Conservation (phyloP, 2,888 invertebrate genomes). For the Schizotus pectinicornis region DNA sequence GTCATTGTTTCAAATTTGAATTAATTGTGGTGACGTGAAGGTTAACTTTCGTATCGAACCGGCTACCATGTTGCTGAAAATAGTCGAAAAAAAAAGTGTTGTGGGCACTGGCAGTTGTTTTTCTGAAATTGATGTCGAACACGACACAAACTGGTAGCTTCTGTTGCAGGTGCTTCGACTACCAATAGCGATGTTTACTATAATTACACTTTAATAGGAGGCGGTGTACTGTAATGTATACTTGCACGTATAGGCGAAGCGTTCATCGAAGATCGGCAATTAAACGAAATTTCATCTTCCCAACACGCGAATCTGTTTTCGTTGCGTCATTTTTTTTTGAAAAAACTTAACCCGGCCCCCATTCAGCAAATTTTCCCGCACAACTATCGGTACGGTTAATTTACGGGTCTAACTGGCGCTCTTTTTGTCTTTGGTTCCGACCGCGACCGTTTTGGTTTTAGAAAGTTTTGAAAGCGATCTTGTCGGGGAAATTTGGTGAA, state of each 20-base stretch:
- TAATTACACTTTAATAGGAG: conserved; percentile 53
- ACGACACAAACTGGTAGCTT: conserved; percentile 44
- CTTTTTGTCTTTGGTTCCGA: too few species aligned
- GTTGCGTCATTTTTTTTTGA: conserved; percentile 3
- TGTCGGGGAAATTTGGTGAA: too few species aligned
- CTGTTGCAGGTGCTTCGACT: conserved; percentile 50
- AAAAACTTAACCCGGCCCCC: neutral
- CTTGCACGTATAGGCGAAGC: conserved; percentile 28
- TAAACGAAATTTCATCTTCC: conserved; percentile 27
- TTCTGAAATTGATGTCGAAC: conserved; percentile 43
- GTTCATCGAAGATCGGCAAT: conserved; percentile 29
- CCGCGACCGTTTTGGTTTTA: too few species aligned
- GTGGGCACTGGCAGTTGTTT: conserved; percentile 36
- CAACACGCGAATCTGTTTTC: conserved; percentile 23
- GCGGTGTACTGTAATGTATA: conserved; percentile 45
- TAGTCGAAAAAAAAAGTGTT: conserved; percentile 9
- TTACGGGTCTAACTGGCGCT: too few species aligned
- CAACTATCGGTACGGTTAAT: too few species aligned
- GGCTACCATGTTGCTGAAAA: conserved; percentile 4
- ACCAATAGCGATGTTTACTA: conserved; percentile 53
- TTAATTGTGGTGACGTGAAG: too few species aligned
- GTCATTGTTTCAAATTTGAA: too few species aligned
- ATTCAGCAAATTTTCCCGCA: too few species aligned
- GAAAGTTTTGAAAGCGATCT: too few species aligned
- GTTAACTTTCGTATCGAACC: conserved; percentile 8